Evolutionary conservation across 2,113 vertebrate species (phyloP).

Genomic region (Entosphenus tridentatus): DNA sequence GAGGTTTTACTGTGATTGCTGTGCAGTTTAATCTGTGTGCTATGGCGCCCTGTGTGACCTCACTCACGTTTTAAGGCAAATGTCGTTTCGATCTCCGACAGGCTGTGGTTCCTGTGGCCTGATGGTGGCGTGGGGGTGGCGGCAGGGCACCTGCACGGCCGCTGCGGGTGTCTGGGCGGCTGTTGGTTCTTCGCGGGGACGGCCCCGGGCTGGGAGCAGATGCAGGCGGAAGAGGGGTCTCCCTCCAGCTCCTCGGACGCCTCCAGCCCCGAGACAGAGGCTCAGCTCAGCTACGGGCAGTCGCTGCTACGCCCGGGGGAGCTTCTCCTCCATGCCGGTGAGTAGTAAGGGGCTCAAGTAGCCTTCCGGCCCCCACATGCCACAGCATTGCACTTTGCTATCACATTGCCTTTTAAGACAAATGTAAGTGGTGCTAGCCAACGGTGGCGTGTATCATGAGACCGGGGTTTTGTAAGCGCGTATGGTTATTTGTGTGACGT

Average conservation of each 20-base stretch:
- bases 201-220: constrained; percentile 54
- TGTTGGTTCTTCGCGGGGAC: constrained; percentile 83
- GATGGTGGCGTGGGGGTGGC: constrained; percentile 48
- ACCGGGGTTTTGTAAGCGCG: too few species aligned
- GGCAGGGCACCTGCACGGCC: constrained; percentile 37
- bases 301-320: constrained; percentile 71
- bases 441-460: too few species aligned
- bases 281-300: constrained; percentile 81
- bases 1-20: too few species aligned
- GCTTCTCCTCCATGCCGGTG: constrained; percentile 16
- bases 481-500: too few species aligned
- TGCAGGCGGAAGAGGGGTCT: constrained; percentile 65
- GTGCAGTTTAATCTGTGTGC: too few species aligned
- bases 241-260: constrained; percentile 75
- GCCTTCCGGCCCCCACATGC: too few species aligned
- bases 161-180: constrained; percentile 80
- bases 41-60: too few species aligned
- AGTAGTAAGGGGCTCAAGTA: too few species aligned
- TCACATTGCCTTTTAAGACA: too few species aligned
- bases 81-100: constrained; percentile 13
- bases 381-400: too few species aligned
- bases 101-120: constrained; percentile 91
- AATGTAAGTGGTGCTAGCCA: too few species aligned
- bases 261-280: constrained; percentile 41
- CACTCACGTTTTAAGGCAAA: too few species aligned